Base-by-base conservation (phyloP, 2,113 vertebrate species). In the Nyctibius bracteatus region DNA sequence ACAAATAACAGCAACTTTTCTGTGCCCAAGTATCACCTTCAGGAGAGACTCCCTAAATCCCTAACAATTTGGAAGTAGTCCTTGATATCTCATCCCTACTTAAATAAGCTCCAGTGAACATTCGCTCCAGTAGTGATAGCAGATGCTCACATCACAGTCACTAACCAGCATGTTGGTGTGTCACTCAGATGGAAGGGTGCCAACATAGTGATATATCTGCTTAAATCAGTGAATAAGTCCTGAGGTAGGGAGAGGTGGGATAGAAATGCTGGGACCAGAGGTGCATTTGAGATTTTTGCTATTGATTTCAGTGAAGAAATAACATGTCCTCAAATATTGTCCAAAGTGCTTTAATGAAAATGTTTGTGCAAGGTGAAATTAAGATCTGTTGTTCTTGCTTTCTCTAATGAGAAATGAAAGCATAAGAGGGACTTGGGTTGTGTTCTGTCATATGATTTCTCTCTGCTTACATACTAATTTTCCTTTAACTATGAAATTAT, bases 201-300 rank as follows among this genome's bases (percentile, higher is more conserved):
- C 3, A 4, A 31, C 0, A 0, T 4, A 52, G 25, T 2, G 3
- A 19, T 16, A 4, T 9, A 39, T 14, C 19, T 63, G 23, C 39
- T 28, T 7, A 65, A 88, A 80, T 4, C 20, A 62, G 2, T 41
- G 15, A 73, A 87, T 13, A 14, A 66, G 11, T 66, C 44, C 31
- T 39, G 37, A 88, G 20, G 0, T 9, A 21, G 10, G 5, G 22
- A 87, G 44, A 72, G 28, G 14, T 46, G 10, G 33, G 21, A 27
- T 28, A 23, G 24, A 66, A 71, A 77, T 24, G 8, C 27, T 89
- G 33, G 24, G 21, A 35, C 3, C 21, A 66, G 37, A 41, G 14
- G 2, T 27, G 23, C 13, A 25, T 74, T 70, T 90, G 23, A 81
- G 43, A 57, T 67, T 86, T 82, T 80, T 3, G 0, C 8, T 73